A percentile compares a stretch with the other conserved stretches of the same genome.
Evolutionary conservation across 1,140 invertebrate genomes (phyloP).

Genomic region (Plodia interpunctella): DNA sequence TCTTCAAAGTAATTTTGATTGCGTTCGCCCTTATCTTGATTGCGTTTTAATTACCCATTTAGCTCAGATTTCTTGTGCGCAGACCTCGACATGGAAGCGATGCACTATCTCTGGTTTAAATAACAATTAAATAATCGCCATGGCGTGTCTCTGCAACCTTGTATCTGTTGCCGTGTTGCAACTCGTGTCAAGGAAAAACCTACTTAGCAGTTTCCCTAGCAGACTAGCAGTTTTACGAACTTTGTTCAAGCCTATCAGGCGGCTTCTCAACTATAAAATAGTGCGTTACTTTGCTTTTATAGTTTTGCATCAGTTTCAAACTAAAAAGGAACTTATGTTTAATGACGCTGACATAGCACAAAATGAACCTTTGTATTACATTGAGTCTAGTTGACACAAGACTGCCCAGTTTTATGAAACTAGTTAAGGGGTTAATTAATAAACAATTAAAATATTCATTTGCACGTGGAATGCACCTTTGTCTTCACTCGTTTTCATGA

Average conservation of each 20-base stretch:
- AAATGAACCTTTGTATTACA: too few relatives aligned
- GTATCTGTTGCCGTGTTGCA: slow-evolving; percentile 66
- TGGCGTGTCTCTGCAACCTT: slow-evolving; percentile 70
- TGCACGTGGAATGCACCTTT: not conserved
- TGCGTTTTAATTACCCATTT: slow-evolving; percentile 11
- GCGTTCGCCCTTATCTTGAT: slow-evolving; percentile 9
- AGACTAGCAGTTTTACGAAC: slow-evolving; percentile 44
- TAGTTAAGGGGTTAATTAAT: too few relatives aligned
- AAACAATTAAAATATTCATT: not conserved
- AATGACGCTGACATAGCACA: too few relatives aligned
- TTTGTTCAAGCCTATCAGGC: not conserved
- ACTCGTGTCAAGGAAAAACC: slow-evolving; percentile 74
- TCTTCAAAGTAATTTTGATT: slow-evolving; percentile 8
- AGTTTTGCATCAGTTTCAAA: too few relatives aligned
- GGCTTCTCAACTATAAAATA: not conserved
- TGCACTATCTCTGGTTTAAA: slow-evolving; percentile 59
- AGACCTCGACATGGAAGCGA: slow-evolving; percentile 31
- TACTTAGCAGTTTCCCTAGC: slow-evolving; percentile 72
- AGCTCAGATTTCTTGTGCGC: slow-evolving; percentile 15
- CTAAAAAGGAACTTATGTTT: too few relatives aligned
- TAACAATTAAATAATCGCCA: slow-evolving; percentile 74
- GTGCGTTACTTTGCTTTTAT: too few relatives aligned
- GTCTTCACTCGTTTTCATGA: not conserved
- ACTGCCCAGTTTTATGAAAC: too few relatives aligned
- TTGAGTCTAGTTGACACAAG: too few relatives aligned